Conservation (phyloP, 2,113 vertebrate genomes). For the Oncorhynchus nerka region DNA sequence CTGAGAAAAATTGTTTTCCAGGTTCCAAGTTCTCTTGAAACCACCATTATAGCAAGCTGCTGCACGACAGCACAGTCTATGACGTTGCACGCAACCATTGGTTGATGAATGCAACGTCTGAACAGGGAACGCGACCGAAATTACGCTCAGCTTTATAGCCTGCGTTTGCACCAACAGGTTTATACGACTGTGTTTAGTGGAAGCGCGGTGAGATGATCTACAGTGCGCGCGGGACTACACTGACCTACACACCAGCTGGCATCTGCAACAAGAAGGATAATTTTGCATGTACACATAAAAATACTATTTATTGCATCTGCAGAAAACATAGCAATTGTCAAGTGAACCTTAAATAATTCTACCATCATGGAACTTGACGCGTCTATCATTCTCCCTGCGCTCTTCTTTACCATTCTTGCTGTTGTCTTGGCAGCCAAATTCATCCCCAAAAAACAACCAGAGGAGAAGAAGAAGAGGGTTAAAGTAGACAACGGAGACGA, state of each 20-base stretch:
- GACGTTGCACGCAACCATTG: too few species aligned
- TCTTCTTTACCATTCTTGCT: conserved; percentile 66
- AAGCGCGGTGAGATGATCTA: conserved; percentile 28
- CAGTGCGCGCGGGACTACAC: conserved; percentile 13
- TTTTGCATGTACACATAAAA: not conserved
- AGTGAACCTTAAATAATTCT: not conserved
- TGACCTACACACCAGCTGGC: not conserved
- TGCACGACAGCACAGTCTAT: too few species aligned
- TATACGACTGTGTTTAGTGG: conserved; percentile 11
- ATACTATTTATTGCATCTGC: not conserved
- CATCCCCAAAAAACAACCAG: conserved; percentile 47
- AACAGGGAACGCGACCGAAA: not conserved
- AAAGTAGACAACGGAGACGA: conserved; percentile 37
- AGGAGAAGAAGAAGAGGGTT: conserved; percentile 11
- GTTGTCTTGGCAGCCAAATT: conserved; percentile 55
- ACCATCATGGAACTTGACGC: conserved; percentile 62
- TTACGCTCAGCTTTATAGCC: conserved; percentile 24
- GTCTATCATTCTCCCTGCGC: conserved; percentile 56
- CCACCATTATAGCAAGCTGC: too few species aligned
- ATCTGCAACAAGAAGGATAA: not conserved
- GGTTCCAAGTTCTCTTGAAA: too few species aligned
- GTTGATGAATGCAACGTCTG: too few species aligned
- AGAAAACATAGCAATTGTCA: not conserved
- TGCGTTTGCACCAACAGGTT: conserved; percentile 30
- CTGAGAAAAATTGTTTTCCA: too few species aligned